Evolutionary conservation across 2,113 vertebrate species (phyloP).

Genomic region (Sapajus apella): DNA sequence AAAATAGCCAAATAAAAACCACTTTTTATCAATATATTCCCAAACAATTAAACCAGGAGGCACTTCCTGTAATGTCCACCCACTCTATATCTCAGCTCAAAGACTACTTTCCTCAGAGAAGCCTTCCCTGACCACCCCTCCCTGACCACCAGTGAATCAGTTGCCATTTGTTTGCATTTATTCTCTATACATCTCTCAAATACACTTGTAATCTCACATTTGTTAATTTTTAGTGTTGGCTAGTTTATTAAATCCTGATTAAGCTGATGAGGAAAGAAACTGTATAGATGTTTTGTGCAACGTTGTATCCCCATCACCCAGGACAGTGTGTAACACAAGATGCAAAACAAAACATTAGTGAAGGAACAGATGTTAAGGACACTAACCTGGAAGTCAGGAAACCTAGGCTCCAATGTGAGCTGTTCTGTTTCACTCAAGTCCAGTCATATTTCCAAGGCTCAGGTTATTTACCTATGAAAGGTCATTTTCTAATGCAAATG

Average conservation of each 20-base stretch:
- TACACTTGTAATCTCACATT: neutral
- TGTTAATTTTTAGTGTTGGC: neutral
- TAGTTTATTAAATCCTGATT: neutral
- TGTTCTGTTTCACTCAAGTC: neutral
- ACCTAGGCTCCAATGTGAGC: neutral
- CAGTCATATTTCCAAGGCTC: neutral
- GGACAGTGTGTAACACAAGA: neutral
- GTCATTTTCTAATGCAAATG: neutral
- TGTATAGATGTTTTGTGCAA: neutral
- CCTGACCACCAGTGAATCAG: too few relatives aligned
- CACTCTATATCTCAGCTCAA: neutral
- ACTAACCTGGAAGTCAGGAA: neutral
- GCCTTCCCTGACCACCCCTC: neutral
- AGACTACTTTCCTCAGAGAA: neutral
- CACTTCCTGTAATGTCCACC: neutral
- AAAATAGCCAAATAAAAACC: neutral
- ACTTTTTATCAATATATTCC: neutral
- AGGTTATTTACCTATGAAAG: neutral
- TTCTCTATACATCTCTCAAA: neutral
- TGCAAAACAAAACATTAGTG: neutral
- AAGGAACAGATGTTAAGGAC: neutral
- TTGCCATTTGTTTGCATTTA: neutral
- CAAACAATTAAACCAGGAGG: neutral
- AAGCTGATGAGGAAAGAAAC: neutral
- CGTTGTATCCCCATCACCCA: too few relatives aligned